Percentiles rank a stretch among this genome's conserved stretches.
These are phyloP conservation scores for Genyomyrus donnyi DNA, from an alignment of 2,113 vertebrate species.

Conservation along the genomic window DNA sequence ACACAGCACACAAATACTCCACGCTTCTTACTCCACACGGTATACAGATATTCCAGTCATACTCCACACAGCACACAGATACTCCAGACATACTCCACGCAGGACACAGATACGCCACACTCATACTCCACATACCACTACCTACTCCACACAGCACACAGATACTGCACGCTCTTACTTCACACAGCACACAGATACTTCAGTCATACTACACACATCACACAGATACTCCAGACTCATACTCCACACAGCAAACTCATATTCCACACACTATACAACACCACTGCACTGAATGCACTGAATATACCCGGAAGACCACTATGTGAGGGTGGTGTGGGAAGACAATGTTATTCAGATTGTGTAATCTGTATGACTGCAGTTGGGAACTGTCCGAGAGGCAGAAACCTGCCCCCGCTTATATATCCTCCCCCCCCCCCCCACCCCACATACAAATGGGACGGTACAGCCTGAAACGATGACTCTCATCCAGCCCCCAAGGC, in stretches of 20 bases:
- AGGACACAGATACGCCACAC: background rate
- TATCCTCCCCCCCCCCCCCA: background rate
- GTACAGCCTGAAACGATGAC: background rate
- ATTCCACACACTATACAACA: background rate
- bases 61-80: background rate
- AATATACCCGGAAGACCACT: background rate
- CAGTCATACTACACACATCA: background rate
- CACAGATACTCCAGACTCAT: background rate
- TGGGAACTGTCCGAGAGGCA: background rate
- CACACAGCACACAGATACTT: background rate
- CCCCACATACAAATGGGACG: background rate
- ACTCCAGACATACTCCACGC: background rate
- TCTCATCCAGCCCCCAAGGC: background rate
- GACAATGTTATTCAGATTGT: background rate
- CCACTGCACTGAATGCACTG: background rate
- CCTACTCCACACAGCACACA: background rate
- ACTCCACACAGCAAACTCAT: background rate
- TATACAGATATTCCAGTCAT: background rate
- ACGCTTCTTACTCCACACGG: background rate
- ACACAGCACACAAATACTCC: background rate
- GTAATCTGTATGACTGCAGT: background rate
- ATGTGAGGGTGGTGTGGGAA: background rate
- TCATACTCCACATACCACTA: background rate
- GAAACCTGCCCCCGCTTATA: background rate
- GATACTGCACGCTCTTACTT: background rate